phyloP scores from a whole-genome alignment of 1,140 invertebrate species.

The Sipha flava region DNA sequence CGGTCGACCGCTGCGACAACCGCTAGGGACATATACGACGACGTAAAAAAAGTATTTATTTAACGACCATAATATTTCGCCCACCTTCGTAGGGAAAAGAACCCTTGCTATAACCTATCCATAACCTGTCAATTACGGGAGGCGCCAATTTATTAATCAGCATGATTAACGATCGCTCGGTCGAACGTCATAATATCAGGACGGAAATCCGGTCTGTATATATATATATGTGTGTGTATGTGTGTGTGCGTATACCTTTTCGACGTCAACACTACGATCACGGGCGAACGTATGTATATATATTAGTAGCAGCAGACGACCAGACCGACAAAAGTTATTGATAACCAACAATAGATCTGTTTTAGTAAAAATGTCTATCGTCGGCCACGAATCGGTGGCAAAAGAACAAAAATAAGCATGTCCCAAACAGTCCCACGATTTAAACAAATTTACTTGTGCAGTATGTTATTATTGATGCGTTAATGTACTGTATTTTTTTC shows the following conservation, averaged over 20 bases:
- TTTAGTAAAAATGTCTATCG: no score
- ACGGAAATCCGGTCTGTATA: neutral
- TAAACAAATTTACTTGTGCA: no score
- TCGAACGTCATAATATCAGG: neutral
- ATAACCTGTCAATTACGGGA: slow-evolving; percentile 2
- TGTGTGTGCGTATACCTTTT: neutral
- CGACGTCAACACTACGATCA: neutral
- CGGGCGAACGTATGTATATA: neutral
- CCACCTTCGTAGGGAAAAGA: neutral
- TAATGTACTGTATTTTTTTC: no score
- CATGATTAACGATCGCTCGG: slow-evolving; percentile 8
- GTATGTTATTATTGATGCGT: no score
- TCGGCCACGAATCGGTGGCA: no score
- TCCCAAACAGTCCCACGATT: no score
- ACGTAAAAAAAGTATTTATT: neutral
- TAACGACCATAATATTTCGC: slow-evolving; percentile 1
- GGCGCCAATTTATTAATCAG: slow-evolving; percentile 12
- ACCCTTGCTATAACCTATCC: neutral
- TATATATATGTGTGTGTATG: no score
- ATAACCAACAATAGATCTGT: no score
- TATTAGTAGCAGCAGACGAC: no score
- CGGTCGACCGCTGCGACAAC: neutral
- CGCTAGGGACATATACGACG: neutral
- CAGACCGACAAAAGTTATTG: no score
- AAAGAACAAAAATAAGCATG: no score